Evolutionary conservation across 2,888 invertebrate species (phyloP).

Genomic region (Pachymerium ferrugineum): DNA sequence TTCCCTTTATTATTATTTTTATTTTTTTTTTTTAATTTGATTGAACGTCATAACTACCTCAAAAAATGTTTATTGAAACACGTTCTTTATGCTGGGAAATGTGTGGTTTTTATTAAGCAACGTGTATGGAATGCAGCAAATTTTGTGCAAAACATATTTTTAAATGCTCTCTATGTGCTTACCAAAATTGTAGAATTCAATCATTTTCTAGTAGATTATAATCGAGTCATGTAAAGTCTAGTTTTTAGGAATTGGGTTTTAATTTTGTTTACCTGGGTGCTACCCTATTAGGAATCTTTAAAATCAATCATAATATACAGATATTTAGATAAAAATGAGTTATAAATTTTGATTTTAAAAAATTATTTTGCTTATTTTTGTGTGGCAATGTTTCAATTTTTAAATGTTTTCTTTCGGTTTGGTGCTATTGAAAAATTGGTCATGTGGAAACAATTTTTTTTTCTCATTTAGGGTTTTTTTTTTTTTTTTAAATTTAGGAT

Average conservation of each 20-base stretch:
- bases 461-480: not conserved
- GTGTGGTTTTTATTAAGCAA: not conserved
- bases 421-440: not conserved
- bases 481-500: no score
- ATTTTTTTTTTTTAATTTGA: not conserved
- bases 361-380: not conserved
- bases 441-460: not conserved
- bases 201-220: not conserved
- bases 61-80: not conserved
- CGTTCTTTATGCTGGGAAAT: not conserved
- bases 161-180: slow-evolving; percentile 8
- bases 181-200: not conserved
- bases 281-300: not conserved
- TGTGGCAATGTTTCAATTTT: no score
- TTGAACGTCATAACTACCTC: not conserved
- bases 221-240: not conserved
- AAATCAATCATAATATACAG: not conserved
- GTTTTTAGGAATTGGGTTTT: not conserved
- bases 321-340: no score
- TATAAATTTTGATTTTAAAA: not conserved
- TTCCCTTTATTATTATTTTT: not conserved
- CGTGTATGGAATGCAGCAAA: no score
- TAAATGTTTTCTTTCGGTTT: not conserved
- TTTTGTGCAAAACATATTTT: not conserved
- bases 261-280: not conserved